Evolutionary conservation across 2,113 vertebrate genomes (phyloP), one percentile per base, ranked within the genome.

Genomic region (Todiramphus saurophagus): DNA sequence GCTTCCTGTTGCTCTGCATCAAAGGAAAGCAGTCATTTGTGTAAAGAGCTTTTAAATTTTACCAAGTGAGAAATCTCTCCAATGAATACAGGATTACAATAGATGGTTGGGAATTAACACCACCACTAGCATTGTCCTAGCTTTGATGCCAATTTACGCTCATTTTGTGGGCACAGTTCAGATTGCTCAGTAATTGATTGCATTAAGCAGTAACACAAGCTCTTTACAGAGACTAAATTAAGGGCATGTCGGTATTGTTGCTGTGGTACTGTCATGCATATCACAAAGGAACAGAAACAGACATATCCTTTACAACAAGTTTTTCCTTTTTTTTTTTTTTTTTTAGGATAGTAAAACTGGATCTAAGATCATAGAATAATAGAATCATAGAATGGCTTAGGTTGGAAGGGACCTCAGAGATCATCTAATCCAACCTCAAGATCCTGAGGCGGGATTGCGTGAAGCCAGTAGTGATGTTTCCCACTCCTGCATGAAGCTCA

Each of bases 171-270:
- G 80, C 70, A 80, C 53, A 91, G 86, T 95, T 97, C 76, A 97
- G 89, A 92, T 97, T 92, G 28, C 74, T 93, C 90, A 64, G 90
- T 97, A 95, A 96, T 94, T 87, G 94, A 95, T 93, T 96, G 90
- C 82, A 87, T 96, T 96, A 97, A 94, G 94, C 81, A 96, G 83
- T 93, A 96, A 95, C 37, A 82, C 1, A 17, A 80, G 81, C 95
- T 82, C 87, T 97, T 97, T 96, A 67, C 76, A 82, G 89, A 68
- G 60, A 76, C 89, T 77, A 96, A 97, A 97, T 94, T 95, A 96
- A 96, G 85, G 97, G 46, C 37, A 66, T 89, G 76, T 67, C 91
- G 89, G 56, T 94, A 83, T 96, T 93, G 95, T 66, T 96, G 92
- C 37, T 79, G 46, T 62, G 63, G 75, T 94, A 73, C 81, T 81